These are phyloP conservation scores for Campylomormyrus numenius DNA, from an alignment of 2,113 vertebrate species.

Conservation along the genomic window DNA sequence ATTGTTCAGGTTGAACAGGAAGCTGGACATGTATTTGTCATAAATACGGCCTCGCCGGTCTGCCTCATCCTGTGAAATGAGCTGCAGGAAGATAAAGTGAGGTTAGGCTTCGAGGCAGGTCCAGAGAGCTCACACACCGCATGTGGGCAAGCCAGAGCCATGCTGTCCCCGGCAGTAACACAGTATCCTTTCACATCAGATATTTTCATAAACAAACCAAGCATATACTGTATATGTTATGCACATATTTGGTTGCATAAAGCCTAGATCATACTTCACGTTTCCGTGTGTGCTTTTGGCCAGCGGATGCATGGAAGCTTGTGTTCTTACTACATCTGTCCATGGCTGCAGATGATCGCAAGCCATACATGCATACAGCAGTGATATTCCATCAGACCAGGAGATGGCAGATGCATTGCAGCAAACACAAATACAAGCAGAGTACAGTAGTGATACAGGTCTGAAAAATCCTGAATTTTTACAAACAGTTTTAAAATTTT, in stretches of 20 bases:
- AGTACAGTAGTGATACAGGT: no score
- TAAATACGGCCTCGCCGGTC: constrained; percentile 95
- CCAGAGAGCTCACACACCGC: neutral
- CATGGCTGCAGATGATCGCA: no score
- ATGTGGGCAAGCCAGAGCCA: neutral
- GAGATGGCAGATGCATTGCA: no score
- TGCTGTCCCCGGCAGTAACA: neutral
- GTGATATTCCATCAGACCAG: no score
- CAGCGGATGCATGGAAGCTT: no score
- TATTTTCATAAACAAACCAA: neutral
- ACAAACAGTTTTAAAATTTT: no score
- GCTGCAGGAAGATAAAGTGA: constrained; percentile 55
- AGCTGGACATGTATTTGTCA: constrained; percentile 99
- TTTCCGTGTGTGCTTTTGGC: no score
- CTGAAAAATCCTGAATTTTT: no score
- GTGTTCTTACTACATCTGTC: no score
- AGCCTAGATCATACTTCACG: no score
- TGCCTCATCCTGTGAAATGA: constrained; percentile 96
- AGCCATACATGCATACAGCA: no score
- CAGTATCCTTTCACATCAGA: neutral
- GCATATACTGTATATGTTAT: neutral
- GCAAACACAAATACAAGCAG: no score
- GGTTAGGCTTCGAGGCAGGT: neutral
- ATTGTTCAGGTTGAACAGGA: constrained; percentile 98
- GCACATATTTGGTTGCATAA: neutral